Evolutionary conservation across 2,113 vertebrate species (phyloP).

Genomic region (Ameiurus melas): DNA sequence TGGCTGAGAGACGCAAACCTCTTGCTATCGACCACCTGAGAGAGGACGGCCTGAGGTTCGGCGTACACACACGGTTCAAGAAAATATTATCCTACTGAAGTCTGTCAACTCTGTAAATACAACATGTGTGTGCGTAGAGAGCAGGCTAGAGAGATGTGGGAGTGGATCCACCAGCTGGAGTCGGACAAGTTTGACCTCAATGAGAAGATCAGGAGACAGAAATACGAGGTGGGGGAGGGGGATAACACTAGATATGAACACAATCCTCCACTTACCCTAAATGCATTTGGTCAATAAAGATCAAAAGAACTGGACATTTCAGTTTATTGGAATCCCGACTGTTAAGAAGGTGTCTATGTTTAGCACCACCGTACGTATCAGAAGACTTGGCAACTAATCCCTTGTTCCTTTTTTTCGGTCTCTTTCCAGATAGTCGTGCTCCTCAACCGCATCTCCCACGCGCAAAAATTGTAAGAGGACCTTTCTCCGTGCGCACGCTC

Average conservation of each 20-base stretch:
- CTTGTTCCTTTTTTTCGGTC: neutral
- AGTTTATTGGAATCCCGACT: no score
- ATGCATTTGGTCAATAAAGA: neutral
- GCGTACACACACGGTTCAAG: slow-evolving; percentile 33
- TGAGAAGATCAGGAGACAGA: slow-evolving; percentile 83
- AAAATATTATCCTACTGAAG: no score
- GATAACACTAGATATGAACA: neutral
- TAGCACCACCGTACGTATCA: neutral
- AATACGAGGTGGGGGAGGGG: slow-evolving; percentile 71
- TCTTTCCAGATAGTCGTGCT: slow-evolving; percentile 71
- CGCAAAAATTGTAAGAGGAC: slow-evolving; percentile 77
- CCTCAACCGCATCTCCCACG: slow-evolving; percentile 76
- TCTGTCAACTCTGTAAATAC: neutral
- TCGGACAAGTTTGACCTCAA: slow-evolving; percentile 88
- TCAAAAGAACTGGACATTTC: no score
- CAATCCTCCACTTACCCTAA: neutral
- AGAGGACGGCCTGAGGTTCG: slow-evolving; percentile 76
- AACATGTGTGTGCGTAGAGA: slow-evolving; percentile 66
- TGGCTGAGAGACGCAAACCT: slow-evolving; percentile 77
- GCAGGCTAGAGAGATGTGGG: slow-evolving; percentile 81
- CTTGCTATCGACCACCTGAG: slow-evolving; percentile 73
- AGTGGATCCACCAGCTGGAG: slow-evolving; percentile 86
- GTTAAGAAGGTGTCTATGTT: no score
- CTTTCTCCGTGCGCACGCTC: neutral
- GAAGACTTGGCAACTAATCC: neutral